Conservation (phyloP, 92 coral and sea anemone species). For the Zoanthus sansibaricus region DNA sequence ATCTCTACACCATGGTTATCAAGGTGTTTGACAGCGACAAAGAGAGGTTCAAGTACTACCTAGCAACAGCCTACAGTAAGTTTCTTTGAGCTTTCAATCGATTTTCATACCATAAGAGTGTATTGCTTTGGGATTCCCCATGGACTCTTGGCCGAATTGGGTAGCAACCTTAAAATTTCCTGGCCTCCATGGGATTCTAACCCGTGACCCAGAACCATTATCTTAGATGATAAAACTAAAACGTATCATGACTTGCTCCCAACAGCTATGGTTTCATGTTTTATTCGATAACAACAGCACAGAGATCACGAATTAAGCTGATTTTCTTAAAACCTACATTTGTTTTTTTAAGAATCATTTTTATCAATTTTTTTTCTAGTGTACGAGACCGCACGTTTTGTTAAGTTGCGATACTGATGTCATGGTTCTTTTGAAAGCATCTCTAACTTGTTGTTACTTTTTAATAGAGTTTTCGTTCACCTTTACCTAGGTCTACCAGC, state of each 20-base stretch:
- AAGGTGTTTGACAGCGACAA: constrained; percentile 70
- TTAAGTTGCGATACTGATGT: too few species aligned
- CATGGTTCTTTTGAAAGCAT: neutral
- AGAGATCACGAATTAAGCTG: too few species aligned
- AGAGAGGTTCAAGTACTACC: constrained; percentile 58
- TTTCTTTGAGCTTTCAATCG: neutral
- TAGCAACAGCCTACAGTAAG: constrained; percentile 72
- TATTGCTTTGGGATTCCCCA: neutral
- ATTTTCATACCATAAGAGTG: neutral
- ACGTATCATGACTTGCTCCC: too few species aligned
- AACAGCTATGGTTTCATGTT: too few species aligned
- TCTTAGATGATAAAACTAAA: too few species aligned
- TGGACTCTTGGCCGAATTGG: neutral
- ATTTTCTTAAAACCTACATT: too few species aligned
- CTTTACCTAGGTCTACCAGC: constrained; percentile 54
- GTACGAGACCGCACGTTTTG: too few species aligned
- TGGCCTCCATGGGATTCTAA: neutral
- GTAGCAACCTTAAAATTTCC: neutral
- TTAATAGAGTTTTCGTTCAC: neutral
- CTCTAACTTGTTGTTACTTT: neutral
- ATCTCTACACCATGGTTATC: constrained; percentile 74
- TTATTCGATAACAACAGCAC: too few species aligned
- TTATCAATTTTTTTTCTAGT: too few species aligned
- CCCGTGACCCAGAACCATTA: too few species aligned
- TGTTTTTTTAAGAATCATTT: too few species aligned